These are phyloP conservation scores for Synanthedon tipuliformis DNA, from an alignment of 2,888 invertebrate species.

Conservation along the genomic window DNA sequence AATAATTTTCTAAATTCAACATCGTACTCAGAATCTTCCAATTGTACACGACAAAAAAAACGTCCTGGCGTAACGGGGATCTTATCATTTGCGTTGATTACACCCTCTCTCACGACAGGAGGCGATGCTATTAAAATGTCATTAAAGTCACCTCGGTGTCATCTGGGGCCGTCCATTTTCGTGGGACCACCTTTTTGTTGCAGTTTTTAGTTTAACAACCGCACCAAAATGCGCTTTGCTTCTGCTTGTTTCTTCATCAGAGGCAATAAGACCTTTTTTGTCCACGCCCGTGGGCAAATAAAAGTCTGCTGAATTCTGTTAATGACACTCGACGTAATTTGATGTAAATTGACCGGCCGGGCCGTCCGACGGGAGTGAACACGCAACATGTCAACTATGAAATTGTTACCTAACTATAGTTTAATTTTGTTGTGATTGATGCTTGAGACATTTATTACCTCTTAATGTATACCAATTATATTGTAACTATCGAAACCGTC, in stretches of 20 bases:
- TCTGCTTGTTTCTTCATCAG: neutral
- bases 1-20: slow-evolving; percentile 15
- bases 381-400: slow-evolving; percentile 67
- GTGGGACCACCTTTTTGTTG: slow-evolving; percentile 58
- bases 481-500: neutral
- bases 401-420: slow-evolving; percentile 57
- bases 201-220: slow-evolving; percentile 46
- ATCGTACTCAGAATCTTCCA: slow-evolving; percentile 40
- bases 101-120: slow-evolving; percentile 52
- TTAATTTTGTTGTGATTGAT: slow-evolving; percentile 50
- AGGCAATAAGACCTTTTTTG: slow-evolving; percentile 18
- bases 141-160: slow-evolving; percentile 65
- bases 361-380: slow-evolving; percentile 38
- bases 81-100: slow-evolving; percentile 62
- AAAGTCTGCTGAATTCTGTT: slow-evolving; percentile 40
- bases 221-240: slow-evolving; percentile 5
- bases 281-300: slow-evolving; percentile 13
- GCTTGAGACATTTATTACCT: slow-evolving; percentile 13
- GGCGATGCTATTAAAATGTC: slow-evolving; percentile 67
- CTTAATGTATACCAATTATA: neutral
- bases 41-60: slow-evolving; percentile 37
- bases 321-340: slow-evolving; percentile 63
- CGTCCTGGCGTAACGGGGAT: slow-evolving; percentile 38
- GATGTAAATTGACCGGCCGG: slow-evolving; percentile 59
- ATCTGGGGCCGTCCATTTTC: slow-evolving; percentile 57